phyloP scores from a whole-genome alignment of 1,140 invertebrate species.

The Cyclina sinensis region DNA sequence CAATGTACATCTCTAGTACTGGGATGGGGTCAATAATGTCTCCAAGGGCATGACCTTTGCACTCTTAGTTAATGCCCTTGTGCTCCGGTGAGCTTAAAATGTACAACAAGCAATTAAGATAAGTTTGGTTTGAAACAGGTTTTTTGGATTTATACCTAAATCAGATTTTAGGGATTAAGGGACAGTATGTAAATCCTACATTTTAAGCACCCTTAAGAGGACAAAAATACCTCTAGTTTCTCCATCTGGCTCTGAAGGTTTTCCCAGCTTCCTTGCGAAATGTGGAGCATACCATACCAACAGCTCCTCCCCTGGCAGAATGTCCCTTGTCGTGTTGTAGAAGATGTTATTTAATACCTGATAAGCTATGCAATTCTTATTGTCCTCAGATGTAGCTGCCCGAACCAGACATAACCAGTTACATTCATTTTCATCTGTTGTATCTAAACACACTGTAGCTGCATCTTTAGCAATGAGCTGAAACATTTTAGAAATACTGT shows the following conservation, averaged over 20 bases:
- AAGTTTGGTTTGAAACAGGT: too few species aligned
- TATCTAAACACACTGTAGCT: constrained; percentile 81
- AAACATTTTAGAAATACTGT: background rate
- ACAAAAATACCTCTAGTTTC: constrained; percentile 79
- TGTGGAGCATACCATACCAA: constrained; percentile 85
- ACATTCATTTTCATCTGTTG: constrained; percentile 84
- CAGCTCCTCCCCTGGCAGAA: constrained; percentile 77
- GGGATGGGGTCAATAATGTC: too few species aligned
- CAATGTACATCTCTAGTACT: too few species aligned
- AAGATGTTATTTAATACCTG: constrained; percentile 83
- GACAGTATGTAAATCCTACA: too few species aligned
- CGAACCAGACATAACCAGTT: constrained; percentile 85
- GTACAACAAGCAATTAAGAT: too few species aligned
- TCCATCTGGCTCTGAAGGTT: constrained; percentile 78
- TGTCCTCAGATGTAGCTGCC: constrained; percentile 71
- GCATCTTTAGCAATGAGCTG: constrained; percentile 83
- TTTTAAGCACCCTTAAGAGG: too few species aligned
- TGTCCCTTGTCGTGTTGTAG: constrained; percentile 81
- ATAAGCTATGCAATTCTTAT: constrained; percentile 85
- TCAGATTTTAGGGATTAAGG: too few species aligned
- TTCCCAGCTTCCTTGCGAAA: constrained; percentile 84
- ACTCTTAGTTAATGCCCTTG: too few species aligned
- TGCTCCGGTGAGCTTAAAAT: too few species aligned
- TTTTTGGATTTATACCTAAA: too few species aligned
- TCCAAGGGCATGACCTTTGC: too few species aligned